Percentiles rank a stretch among this genome's conserved stretches.
Evolutionary conservation across 2,888 invertebrate species (phyloP).

Genomic region (Cheilosia soror): DNA sequence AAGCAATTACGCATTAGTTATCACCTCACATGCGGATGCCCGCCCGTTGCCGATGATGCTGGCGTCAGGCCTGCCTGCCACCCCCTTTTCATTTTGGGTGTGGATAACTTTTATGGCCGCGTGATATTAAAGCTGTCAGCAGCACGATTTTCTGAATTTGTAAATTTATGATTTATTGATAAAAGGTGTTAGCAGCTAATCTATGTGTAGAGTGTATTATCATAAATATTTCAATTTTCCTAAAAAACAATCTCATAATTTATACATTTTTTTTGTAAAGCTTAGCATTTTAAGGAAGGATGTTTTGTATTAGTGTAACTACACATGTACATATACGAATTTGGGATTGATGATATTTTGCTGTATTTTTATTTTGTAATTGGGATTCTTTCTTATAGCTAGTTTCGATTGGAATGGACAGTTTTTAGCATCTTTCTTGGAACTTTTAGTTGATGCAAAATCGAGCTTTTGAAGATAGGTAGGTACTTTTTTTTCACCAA

Average conservation of each 20-base stretch:
- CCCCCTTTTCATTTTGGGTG: constrained; percentile 19
- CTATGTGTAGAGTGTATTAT: constrained; percentile 65
- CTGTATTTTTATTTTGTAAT: no score
- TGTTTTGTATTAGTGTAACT: background rate
- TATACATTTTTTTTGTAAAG: constrained; percentile 39
- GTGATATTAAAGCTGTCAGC: constrained; percentile 74
- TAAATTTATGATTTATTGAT: constrained; percentile 74
- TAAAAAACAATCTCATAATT: constrained; percentile 53
- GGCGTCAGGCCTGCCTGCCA: background rate
- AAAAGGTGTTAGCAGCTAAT: constrained; percentile 75
- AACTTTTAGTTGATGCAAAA: no score
- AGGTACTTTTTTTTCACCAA: no score
- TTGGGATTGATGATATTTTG: no score
- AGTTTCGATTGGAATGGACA: no score
- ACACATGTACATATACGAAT: no score
- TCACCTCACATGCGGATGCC: constrained; percentile 64
- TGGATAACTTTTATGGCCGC: constrained; percentile 71
- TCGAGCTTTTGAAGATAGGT: no score
- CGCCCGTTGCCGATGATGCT: constrained; percentile 19
- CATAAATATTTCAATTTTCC: constrained; percentile 72
- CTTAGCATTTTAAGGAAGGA: constrained; percentile 18
- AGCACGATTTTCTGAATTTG: constrained; percentile 73
- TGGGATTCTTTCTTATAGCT: no score
- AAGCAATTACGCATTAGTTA: constrained; percentile 74
- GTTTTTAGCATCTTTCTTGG: no score